phyloP scores from a whole-genome alignment of 2,888 invertebrate genomes.

The Cylloceria caligata region DNA sequence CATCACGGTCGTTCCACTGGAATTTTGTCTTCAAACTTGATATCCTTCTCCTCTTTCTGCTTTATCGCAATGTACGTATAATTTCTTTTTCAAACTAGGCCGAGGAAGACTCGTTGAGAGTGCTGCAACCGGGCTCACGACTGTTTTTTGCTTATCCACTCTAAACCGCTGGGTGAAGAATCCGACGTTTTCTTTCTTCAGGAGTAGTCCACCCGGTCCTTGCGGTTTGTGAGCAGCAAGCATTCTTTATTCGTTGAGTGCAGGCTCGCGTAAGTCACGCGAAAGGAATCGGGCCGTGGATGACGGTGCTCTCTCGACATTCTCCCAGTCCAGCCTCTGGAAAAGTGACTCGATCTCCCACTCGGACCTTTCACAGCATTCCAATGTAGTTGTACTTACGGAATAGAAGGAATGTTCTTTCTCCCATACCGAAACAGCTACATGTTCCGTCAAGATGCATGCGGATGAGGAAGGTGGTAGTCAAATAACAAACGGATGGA shows the following conservation, averaged over 20 bases:
- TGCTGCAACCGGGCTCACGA: constrained; percentile 4
- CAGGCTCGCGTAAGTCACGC: constrained; percentile 54
- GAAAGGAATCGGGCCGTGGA: constrained; percentile 40
- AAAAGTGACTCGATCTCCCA: constrained; percentile 56
- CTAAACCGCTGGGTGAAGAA: constrained; percentile 20
- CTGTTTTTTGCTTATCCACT: constrained; percentile 34
- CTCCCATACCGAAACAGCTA: constrained; percentile 36
- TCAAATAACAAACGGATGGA: constrained; percentile 30
- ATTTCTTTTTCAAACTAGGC: constrained; percentile 30
- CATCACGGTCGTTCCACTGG: constrained; percentile 75
- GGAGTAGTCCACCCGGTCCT: constrained; percentile 13
- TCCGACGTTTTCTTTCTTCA: constrained; percentile 29
- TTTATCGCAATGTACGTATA: constrained; percentile 32
- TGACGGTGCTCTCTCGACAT: constrained; percentile 41
- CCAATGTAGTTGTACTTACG: constrained; percentile 21
- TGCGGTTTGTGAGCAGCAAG: constrained; percentile 40
- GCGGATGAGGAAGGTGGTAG: background rate
- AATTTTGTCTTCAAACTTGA: constrained; percentile 56
- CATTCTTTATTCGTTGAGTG: constrained; percentile 55
- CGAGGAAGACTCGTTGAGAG: constrained; percentile 16
- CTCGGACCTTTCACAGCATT: constrained; percentile 41
- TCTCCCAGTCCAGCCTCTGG: constrained; percentile 28
- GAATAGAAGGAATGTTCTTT: constrained; percentile 42
- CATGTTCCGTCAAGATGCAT: constrained; percentile 19
- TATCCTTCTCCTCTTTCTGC: constrained; percentile 7